Conservation (phyloP, 2,797 vertebrate genomes). For the Catharus ustulatus region DNA sequence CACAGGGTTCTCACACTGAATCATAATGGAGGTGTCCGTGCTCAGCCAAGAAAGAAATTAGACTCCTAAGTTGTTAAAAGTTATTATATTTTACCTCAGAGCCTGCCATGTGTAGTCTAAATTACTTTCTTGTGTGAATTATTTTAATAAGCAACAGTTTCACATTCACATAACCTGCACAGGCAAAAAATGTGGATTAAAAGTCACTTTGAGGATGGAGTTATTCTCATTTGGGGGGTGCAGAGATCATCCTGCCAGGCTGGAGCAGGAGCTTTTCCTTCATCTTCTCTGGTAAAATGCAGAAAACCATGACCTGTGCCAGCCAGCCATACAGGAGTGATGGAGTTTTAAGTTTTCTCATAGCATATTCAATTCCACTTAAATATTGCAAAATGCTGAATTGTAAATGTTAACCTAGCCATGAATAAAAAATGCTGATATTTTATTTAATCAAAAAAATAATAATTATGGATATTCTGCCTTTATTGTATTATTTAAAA, state of each 20-base stretch:
- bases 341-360: constrained; percentile 63
- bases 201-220: not conserved
- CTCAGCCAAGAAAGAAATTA: constrained; percentile 7
- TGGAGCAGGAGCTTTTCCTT: constrained; percentile 15
- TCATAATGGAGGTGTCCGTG: not conserved
- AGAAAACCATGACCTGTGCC: not conserved
- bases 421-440: constrained; percentile 78
- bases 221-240: not conserved
- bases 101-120: not conserved
- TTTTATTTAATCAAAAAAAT: constrained; percentile 75
- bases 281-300: not conserved
- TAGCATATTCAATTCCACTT: constrained; percentile 69
- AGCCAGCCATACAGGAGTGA: constrained; percentile 18
- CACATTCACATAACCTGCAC: not conserved
- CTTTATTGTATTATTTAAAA: constrained; percentile 75
- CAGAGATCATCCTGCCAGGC: not conserved
- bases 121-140: constrained; percentile 3
- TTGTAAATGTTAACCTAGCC: constrained; percentile 75
- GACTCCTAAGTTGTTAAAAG: not conserved
- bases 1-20: fast-evolving
- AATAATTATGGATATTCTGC: constrained; percentile 70
- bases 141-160: constrained; percentile 24
- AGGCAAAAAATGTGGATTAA: constrained; percentile 25
- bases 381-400: constrained; percentile 77
- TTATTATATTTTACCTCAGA: not conserved